phyloP scores from a whole-genome alignment of 2,797 vertebrate genomes.

The Lepidocolaptes lacrymiger region DNA sequence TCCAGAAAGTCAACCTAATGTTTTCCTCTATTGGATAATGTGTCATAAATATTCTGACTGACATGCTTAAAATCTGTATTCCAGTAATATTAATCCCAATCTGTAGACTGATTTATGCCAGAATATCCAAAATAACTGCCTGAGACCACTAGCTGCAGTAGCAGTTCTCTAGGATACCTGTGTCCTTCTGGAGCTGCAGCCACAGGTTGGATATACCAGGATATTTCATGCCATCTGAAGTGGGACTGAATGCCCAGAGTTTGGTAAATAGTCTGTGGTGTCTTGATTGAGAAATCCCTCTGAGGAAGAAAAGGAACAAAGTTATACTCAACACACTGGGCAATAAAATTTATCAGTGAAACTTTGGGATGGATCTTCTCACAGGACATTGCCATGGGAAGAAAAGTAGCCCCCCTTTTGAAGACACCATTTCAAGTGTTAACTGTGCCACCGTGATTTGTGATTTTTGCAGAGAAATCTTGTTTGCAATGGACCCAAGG shows the following conservation, averaged over 20 bases:
- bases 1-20: not conserved
- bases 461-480: not conserved
- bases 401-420: not conserved
- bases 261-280: fast-evolving
- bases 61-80: not conserved
- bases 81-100: not conserved
- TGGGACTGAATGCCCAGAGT: not conserved
- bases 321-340: not conserved
- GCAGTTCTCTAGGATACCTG: not conserved
- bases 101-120: not conserved
- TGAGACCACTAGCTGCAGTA: not conserved
- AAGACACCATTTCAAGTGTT: not conserved
- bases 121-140: not conserved
- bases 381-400: not conserved
- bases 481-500: not conserved
- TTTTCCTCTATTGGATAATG: not conserved
- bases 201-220: not conserved
- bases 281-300: fast-evolving
- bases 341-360: not conserved
- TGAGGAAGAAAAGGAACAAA: not conserved
- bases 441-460: fast-evolving
- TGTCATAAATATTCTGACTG: not conserved
- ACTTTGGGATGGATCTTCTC: not conserved
- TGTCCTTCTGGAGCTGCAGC: not conserved
- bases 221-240: not conserved